Conservation (phyloP, 2,888 invertebrate species). For the Invenusta paracnida region DNA sequence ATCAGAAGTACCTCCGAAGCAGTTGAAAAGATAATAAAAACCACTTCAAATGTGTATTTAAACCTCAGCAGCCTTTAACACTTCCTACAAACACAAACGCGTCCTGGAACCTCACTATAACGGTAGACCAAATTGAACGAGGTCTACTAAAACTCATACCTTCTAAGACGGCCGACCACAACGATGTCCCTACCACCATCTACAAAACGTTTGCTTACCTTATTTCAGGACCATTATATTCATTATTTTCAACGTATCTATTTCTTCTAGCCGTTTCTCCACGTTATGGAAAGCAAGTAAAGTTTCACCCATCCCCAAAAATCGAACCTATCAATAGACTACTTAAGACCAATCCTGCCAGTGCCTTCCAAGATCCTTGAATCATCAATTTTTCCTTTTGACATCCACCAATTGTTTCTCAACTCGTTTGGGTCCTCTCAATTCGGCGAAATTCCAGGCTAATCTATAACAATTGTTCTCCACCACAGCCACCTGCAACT, state of each 20-base stretch:
- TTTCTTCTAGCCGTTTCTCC: background rate
- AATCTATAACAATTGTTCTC: conserved; percentile 12
- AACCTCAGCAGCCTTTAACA: no score
- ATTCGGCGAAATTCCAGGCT: conserved; percentile 24
- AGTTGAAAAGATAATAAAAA: no score
- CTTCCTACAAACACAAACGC: no score
- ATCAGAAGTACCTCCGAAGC: no score
- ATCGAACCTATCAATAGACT: background rate
- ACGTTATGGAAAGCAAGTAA: background rate
- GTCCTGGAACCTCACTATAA: background rate
- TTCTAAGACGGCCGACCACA: background rate
- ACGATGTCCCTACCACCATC: background rate
- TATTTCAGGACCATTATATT: background rate
- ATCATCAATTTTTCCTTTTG: background rate
- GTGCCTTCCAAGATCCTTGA: background rate
- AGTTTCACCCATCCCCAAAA: background rate
- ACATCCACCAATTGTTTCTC: background rate
- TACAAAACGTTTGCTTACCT: background rate
- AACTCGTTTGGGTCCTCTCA: background rate
- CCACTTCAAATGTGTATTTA: no score
- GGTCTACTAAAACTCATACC: background rate
- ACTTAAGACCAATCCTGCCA: background rate
- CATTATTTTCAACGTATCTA: background rate
- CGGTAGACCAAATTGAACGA: background rate
- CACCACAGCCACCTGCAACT: no score